A percentile compares a stretch with the other conserved stretches of the same genome.
Conservation (phyloP, 30 jellyfish, hydroid and myxozoan species). For the Catostylus mosaicus region DNA sequence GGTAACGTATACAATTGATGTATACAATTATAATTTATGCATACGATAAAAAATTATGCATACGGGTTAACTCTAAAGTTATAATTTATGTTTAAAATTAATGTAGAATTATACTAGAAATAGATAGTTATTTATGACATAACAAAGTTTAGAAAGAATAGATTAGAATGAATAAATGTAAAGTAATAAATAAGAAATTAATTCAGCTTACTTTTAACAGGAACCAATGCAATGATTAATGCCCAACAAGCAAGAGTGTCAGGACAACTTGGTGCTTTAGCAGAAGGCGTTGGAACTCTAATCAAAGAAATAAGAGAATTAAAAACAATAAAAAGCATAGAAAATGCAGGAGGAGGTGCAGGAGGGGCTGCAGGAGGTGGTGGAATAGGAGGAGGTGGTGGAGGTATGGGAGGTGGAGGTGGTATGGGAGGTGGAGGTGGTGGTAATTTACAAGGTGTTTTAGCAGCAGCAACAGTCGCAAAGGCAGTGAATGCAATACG, state of each 20-base stretch:
- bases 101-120: no score
- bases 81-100: no score
- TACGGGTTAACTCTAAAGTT: no score
- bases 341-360: constrained; percentile 52
- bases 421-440: constrained; percentile 74
- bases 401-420: constrained; percentile 64
- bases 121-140: no score
- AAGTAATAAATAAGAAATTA: no score
- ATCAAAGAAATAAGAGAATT: constrained; percentile 93
- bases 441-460: constrained; percentile 44
- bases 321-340: constrained; percentile 57
- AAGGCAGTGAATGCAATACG: constrained; percentile 78
- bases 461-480: constrained; percentile 76
- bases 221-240: constrained; percentile 65
- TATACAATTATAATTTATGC: not conserved
- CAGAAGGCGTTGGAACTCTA: constrained; percentile 93
- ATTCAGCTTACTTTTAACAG: constrained; percentile 43
- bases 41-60: no score
- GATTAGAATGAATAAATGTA: no score
- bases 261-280: constrained; percentile 93
- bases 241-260: constrained; percentile 87
- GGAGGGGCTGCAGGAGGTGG: constrained; percentile 61
- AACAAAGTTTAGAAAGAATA: no score
- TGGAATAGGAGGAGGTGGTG: constrained; percentile 58
- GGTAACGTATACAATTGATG: constrained; percentile 22